Percentiles rank a stretch among this genome's conserved stretches.
phyloP scores from a whole-genome alignment of 2,888 invertebrate genomes.

The Drosophila picticornis region DNA sequence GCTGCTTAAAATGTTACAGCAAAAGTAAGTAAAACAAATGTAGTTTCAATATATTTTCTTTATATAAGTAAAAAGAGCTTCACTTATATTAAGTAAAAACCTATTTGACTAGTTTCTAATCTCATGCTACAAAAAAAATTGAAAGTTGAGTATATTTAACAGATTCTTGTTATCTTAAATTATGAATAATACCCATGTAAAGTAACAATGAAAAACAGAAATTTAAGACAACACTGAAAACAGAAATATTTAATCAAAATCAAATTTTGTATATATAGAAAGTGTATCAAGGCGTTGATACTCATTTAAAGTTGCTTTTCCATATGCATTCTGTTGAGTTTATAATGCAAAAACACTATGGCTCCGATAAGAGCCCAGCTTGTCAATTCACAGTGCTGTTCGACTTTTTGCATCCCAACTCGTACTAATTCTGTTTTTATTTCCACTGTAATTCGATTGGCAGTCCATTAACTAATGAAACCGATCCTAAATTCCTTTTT shows the following conservation, averaged over 20 bases:
- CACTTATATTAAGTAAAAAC: not conserved
- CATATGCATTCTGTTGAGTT: not conserved
- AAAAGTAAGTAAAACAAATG: not conserved
- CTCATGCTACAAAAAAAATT: not conserved
- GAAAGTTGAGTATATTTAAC: not conserved
- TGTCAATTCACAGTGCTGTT: not conserved
- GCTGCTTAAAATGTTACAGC: not conserved
- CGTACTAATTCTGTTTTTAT: constrained; percentile 47
- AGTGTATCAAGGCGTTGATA: constrained; percentile 1
- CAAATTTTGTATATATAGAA: no score
- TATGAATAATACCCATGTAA: not conserved
- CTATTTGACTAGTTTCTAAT: not conserved
- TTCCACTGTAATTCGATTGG: constrained; percentile 28
- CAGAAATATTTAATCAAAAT: not conserved
- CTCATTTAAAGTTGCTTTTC: not conserved
- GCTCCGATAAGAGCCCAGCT: constrained; percentile 34
- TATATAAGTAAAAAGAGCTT: not conserved
- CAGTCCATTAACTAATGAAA: constrained; percentile 72
- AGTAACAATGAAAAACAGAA: not conserved
- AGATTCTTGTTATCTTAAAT: not conserved
- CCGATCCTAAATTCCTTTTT: constrained; percentile 41
- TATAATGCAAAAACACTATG: constrained; percentile 6
- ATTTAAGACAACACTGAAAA: not conserved
- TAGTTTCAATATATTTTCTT: not conserved
- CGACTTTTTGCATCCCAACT: constrained; percentile 4